A percentile compares a stretch with the other conserved stretches of the same genome.
Conservation (phyloP, 2,888 invertebrate genomes). For the Polydesmus complanatus region DNA sequence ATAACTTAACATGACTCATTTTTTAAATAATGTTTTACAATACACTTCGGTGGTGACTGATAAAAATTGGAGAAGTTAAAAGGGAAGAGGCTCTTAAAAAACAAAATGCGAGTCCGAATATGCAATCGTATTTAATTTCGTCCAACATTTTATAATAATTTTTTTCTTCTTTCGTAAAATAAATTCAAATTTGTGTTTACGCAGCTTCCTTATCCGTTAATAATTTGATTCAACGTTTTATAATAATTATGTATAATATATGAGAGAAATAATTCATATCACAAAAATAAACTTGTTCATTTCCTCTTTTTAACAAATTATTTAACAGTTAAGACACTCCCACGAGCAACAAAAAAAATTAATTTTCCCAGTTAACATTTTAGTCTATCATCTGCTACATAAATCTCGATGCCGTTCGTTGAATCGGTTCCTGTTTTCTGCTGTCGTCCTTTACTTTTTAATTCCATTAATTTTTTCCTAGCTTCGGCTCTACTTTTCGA, state of each 20-base stretch:
- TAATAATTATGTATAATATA: not conserved
- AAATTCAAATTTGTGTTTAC: too few species aligned
- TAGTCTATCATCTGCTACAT: slow-evolving; percentile 5
- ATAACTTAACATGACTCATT: too few species aligned
- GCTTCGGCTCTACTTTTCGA: slow-evolving; percentile 41
- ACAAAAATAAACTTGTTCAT: not conserved
- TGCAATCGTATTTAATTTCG: too few species aligned
- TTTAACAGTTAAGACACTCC: not conserved
- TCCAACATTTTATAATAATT: too few species aligned
- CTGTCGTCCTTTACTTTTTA: slow-evolving; percentile 41
- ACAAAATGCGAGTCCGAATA: too few species aligned
- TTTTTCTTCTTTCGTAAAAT: too few species aligned
- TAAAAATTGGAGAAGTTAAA: too few species aligned
- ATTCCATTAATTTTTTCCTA: slow-evolving; percentile 65
- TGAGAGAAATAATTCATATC: not conserved
- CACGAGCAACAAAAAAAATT: not conserved
- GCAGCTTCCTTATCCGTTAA: too few species aligned
- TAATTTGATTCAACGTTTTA: not conserved
- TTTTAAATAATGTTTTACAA: too few species aligned
- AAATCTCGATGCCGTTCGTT: slow-evolving; percentile 12
- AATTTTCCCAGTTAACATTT: not conserved
- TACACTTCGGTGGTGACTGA: too few species aligned
- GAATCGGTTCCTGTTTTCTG: slow-evolving; percentile 10
- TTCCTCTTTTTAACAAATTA: not conserved
- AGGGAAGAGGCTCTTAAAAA: too few species aligned